Evolutionary conservation across 1,140 invertebrate genomes (phyloP), one percentile per base, ranked within the genome.

Genomic region (Cyphomyrmex costatus): DNA sequence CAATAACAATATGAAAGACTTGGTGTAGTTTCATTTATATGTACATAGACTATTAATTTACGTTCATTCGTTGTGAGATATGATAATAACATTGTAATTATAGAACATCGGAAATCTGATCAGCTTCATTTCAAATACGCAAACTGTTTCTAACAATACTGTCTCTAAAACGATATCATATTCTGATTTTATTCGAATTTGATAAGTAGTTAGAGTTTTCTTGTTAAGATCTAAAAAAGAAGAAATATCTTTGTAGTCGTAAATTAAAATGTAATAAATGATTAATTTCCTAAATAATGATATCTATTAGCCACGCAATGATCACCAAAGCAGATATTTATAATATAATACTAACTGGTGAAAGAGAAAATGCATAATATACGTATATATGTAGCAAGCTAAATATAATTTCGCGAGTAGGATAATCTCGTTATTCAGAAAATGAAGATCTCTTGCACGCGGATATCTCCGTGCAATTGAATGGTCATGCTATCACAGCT

Each of bases 11-110:
- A 12, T 27, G 24, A 42, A 16, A 53, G n/a, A 33, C 7, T 42
- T 5, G 21, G 46, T 58, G 21, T 7, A 58, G 2, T 73, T 30
- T 6, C 14, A 42, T 42, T 42, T 12, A 14, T 60, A 46, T 46
- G 14, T 60, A 46, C 21, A 14, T 7, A 24, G 27, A 82, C 7
- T 53, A 49, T 83, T 61, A 74, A 83, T 74, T 83, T 74, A 58
- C 10, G 27, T 16, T 24, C 8, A 60, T 36, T 10, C 19, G 27
- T n/a, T 83, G 19, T 3, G n/a, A 79, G 73, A 65, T 33, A 70
- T 30, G 5, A n/a, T 60, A 82, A 68, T 79, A 42, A 58, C 8
- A 73, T 74, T 16, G 30, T 74, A 74, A 83, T 74, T 49, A 36
- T 36, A 24, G 19, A 5, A 36, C 0, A 73, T 61, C n/a, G 58